Conservation (phyloP, 2,113 vertebrate genomes). For the Heloderma charlesbogerti region DNA sequence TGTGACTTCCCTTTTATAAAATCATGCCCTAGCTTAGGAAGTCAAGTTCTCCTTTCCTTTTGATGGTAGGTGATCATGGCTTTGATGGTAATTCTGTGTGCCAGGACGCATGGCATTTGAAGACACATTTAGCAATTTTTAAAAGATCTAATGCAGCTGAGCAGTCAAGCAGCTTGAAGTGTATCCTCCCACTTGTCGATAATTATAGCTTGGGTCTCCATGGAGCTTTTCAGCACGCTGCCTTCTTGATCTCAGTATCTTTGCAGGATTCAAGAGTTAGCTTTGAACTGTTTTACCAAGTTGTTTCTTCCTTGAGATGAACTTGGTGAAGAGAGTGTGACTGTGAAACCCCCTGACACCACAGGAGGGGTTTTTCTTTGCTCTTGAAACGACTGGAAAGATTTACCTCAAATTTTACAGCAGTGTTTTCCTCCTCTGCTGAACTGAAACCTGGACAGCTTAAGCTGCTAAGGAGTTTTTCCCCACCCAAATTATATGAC, state of each 20-base stretch:
- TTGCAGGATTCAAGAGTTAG: neutral
- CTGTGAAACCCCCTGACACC: neutral
- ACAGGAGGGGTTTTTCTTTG: neutral
- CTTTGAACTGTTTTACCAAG: constrained; percentile 12
- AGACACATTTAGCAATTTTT: neutral
- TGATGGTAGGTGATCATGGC: neutral
- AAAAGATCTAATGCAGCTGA: constrained; percentile 8
- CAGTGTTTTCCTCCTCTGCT: neutral
- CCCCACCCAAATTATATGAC: neutral
- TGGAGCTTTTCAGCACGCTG: constrained; percentile 18
- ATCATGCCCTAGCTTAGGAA: neutral
- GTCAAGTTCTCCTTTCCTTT: neutral
- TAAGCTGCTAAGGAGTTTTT: neutral
- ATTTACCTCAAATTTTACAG: neutral
- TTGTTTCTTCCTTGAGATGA: neutral
- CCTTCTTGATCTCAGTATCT: constrained; percentile 9
- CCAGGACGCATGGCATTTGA: neutral
- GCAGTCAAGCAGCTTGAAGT: constrained; percentile 1
- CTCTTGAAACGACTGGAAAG: neutral
- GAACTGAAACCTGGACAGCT: neutral
- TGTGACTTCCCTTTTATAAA: neutral
- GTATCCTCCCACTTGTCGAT: constrained; percentile 23
- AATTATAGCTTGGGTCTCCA: constrained; percentile 40
- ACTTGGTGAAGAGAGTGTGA: neutral
- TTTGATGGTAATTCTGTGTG: constrained; percentile 1